These are phyloP conservation scores for Magallana nippona DNA, from an alignment of 2,888 invertebrate genomes.

Conservation along the genomic window DNA sequence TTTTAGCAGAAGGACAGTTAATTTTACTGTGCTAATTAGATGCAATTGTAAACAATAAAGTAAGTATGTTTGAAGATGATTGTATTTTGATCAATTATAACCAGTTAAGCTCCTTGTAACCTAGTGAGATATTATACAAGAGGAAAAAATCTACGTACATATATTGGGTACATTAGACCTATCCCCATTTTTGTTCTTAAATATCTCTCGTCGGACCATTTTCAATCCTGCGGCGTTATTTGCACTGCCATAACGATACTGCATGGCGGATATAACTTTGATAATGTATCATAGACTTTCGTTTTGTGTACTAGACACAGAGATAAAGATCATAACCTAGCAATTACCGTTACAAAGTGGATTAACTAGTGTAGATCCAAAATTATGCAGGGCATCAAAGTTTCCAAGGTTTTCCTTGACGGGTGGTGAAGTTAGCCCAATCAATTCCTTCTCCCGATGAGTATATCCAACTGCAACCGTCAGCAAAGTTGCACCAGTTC, in stretches of 20 bases:
- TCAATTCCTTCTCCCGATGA: slow-evolving; percentile 66
- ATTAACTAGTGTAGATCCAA: slow-evolving; percentile 67
- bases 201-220: slow-evolving; percentile 64
- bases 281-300: slow-evolving; percentile 61
- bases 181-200: slow-evolving; percentile 65
- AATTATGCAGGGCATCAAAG: slow-evolving; percentile 67
- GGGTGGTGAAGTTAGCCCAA: slow-evolving; percentile 73
- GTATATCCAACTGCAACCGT: slow-evolving; percentile 72
- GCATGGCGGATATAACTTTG: slow-evolving; percentile 72
- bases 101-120: too few species aligned
- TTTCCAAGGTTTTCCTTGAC: slow-evolving; percentile 69
- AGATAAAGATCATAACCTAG: too few species aligned
- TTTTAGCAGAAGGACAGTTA: too few species aligned
- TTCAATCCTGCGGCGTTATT: slow-evolving; percentile 74
- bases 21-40: too few species aligned
- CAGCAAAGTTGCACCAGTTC: slow-evolving; percentile 67
- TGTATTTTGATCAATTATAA: too few species aligned
- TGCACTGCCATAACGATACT: slow-evolving; percentile 73
- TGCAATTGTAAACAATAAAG: too few species aligned
- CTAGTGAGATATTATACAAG: too few species aligned
- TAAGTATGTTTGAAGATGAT: too few species aligned
- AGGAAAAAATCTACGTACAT: slow-evolving; percentile 57
- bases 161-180: slow-evolving; percentile 66
- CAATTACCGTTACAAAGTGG: slow-evolving; percentile 73
- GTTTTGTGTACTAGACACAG: too few species aligned